These are phyloP conservation scores for Emys orbicularis DNA, from an alignment of 2,797 vertebrate genomes.

Conservation along the genomic window DNA sequence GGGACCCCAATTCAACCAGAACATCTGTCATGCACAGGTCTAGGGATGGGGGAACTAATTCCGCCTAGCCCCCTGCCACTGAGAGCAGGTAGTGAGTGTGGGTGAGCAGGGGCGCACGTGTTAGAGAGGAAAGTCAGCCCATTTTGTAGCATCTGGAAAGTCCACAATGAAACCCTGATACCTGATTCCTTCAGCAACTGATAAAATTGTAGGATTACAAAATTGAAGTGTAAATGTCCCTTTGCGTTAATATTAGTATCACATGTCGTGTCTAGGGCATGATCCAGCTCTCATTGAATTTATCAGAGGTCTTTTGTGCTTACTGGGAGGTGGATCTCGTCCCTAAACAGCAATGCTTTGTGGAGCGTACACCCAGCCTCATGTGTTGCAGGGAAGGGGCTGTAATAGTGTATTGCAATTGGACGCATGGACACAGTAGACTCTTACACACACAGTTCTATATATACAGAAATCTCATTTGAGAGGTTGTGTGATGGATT, in stretches of 20 bases:
- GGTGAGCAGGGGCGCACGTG: background rate
- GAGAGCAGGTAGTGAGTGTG: background rate
- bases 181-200: background rate
- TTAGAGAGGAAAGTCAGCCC: background rate
- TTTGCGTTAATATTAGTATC: background rate
- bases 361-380: background rate
- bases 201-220: background rate
- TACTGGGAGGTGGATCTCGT: background rate
- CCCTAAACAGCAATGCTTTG: background rate
- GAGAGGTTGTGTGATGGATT: background rate
- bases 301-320: background rate
- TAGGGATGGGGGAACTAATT: background rate
- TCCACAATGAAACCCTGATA: background rate
- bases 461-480: background rate
- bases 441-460: background rate
- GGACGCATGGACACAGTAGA: background rate
- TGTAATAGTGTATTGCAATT: background rate
- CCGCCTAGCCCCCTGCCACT: background rate
- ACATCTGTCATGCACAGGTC: background rate
- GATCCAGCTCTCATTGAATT: background rate
- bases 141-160: background rate
- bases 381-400: background rate
- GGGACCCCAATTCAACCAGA: background rate
- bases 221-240: background rate
- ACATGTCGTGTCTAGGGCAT: background rate